phyloP scores from a whole-genome alignment of 64 coral and sea anemone species.

The Orbicella faveolata region DNA sequence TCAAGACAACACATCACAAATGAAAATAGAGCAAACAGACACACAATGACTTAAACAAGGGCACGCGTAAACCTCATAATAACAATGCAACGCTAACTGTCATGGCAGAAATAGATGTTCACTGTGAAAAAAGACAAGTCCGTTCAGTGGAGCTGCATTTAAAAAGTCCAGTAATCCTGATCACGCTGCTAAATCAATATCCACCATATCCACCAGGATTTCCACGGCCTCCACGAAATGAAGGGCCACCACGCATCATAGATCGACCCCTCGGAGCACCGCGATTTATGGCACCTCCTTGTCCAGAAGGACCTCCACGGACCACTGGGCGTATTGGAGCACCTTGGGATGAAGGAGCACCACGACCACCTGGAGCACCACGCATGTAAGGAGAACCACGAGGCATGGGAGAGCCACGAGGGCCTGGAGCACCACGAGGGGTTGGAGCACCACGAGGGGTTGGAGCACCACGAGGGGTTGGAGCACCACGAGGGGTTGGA shows the following conservation, averaged over 20 bases:
- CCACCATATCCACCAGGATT: background rate
- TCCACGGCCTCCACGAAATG: slow-evolving; percentile 18
- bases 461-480: slow-evolving; percentile 32
- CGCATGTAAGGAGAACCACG: slow-evolving; percentile 18
- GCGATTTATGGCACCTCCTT: slow-evolving; percentile 18
- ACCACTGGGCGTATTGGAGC: background rate
- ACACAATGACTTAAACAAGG: too few species aligned
- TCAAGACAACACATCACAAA: too few species aligned
- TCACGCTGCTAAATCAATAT: background rate
- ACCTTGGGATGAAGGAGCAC: slow-evolving; percentile 13
- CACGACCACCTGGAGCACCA: slow-evolving; percentile 28
- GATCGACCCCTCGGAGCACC: background rate
- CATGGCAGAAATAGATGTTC: background rate
- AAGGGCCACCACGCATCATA: slow-evolving; percentile 28
- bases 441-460: slow-evolving; percentile 7
- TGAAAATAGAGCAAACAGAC: background rate
- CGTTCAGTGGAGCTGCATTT: background rate
- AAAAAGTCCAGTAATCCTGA: background rate
- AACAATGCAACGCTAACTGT: background rate
- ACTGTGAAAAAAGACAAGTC: background rate
- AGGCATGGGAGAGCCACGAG: background rate
- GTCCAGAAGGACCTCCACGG: background rate
- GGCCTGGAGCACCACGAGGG: background rate
- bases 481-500: slow-evolving; percentile 17
- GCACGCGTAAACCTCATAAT: background rate